These are phyloP conservation scores for Ianthella basta DNA, from an alignment of 37 sponge, comb jelly and placozoan genomes.

Conservation along the genomic window DNA sequence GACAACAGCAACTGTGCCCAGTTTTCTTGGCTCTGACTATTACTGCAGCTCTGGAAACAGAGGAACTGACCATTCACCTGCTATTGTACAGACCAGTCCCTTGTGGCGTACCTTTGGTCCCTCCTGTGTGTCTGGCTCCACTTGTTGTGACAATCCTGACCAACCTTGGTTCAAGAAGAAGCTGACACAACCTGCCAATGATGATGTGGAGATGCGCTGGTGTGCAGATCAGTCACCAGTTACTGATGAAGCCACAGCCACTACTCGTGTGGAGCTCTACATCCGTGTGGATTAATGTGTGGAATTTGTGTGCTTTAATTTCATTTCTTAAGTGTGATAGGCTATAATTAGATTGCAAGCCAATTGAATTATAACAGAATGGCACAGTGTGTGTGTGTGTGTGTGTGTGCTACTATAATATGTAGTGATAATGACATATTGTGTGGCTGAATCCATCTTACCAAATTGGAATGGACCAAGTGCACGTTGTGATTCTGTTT, in stretches of 20 bases:
- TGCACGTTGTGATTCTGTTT: no score
- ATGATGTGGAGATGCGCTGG: conserved; percentile 19
- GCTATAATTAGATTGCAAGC: no score
- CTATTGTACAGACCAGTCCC: not conserved
- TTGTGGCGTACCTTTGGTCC: conserved; percentile 13
- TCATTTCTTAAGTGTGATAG: no score
- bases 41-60: conserved; percentile 7
- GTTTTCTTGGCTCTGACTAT: not conserved
- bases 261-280: conserved; percentile 7
- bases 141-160: conserved; percentile 18
- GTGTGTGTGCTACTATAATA: no score
- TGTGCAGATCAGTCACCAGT: not conserved
- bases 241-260: conserved; percentile 2
- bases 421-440: no score
- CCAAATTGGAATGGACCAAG: no score
- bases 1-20: not conserved
- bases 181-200: not conserved
- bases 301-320: no score
- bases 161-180: conserved; percentile 24
- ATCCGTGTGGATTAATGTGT: not conserved
- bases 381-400: no score
- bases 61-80: no score
- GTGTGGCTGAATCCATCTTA: no score
- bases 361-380: no score
- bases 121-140: conserved; percentile 1